Conservation (phyloP, 1,140 invertebrate genomes). For the Drosophila arizonae region DNA sequence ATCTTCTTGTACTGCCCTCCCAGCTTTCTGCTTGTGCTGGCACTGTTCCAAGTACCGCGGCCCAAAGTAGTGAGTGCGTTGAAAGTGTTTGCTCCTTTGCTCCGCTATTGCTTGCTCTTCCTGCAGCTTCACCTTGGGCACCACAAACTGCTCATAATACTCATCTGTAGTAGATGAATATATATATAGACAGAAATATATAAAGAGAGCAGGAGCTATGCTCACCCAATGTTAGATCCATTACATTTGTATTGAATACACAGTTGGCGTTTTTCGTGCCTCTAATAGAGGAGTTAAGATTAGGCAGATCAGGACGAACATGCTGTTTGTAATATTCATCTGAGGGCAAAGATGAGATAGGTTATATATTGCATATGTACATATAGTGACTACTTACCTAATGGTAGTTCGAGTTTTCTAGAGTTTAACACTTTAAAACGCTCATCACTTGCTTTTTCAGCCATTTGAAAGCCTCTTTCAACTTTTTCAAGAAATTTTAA, state of each 20-base stretch:
- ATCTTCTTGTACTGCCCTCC: neutral
- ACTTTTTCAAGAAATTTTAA: neutral
- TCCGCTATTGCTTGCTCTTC: neutral
- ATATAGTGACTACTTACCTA: neutral
- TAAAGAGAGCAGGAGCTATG: neutral
- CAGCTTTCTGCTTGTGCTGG: neutral
- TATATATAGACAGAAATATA: neutral
- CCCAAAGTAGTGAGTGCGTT: constrained; percentile 27
- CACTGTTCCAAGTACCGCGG: constrained; percentile 14
- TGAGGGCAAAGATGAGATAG: neutral
- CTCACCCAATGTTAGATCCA: constrained; percentile 12
- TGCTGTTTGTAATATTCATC: constrained; percentile 9
- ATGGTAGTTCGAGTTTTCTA: neutral
- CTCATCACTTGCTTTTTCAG: neutral
- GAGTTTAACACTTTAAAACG: neutral
- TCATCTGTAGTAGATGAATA: neutral
- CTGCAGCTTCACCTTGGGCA: neutral
- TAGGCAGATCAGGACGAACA: neutral
- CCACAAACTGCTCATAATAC: constrained; percentile 15
- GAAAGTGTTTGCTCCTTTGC: neutral
- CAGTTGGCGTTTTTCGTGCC: neutral
- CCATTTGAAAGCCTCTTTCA: neutral
- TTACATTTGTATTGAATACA: neutral
- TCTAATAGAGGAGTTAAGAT: neutral
- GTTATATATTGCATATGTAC: neutral